phyloP scores from a whole-genome alignment of 2,113 vertebrate species.

The Cinclus cinclus region DNA sequence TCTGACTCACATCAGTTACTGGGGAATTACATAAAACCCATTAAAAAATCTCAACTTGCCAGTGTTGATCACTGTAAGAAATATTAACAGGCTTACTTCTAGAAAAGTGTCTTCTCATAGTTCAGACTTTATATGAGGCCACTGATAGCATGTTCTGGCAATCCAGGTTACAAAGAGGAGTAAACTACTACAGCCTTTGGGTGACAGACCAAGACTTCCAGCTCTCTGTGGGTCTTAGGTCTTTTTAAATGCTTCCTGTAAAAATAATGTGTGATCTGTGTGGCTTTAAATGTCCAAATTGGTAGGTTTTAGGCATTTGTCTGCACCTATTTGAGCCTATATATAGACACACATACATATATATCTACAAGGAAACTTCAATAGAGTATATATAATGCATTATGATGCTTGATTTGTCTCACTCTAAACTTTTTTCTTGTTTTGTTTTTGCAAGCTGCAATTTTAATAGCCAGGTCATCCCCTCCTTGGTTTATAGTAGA shows the following conservation, averaged over 20 bases:
- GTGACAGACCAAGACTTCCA: neutral
- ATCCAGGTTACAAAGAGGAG: neutral
- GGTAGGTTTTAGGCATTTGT: neutral
- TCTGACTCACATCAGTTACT: neutral
- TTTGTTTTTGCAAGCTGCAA: conserved; percentile 77
- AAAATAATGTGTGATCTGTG: neutral
- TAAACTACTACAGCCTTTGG: neutral
- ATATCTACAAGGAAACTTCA: neutral
- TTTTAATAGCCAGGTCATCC: conserved; percentile 90
- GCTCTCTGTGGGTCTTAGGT: neutral
- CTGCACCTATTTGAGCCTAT: neutral
- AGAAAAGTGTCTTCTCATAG: neutral
- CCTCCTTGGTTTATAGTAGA: conserved; percentile 91
- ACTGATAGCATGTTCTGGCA: neutral
- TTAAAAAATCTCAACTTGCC: neutral
- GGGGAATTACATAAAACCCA: no score
- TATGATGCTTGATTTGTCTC: neutral
- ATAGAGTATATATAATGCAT: neutral
- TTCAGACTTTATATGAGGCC: neutral
- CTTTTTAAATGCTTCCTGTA: neutral
- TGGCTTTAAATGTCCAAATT: neutral
- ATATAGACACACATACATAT: accelerated
- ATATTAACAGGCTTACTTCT: neutral
- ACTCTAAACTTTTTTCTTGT: neutral
- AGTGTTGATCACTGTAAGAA: neutral